phyloP scores from a whole-genome alignment of 2,888 invertebrate species.

The Microdon myrmicae region DNA sequence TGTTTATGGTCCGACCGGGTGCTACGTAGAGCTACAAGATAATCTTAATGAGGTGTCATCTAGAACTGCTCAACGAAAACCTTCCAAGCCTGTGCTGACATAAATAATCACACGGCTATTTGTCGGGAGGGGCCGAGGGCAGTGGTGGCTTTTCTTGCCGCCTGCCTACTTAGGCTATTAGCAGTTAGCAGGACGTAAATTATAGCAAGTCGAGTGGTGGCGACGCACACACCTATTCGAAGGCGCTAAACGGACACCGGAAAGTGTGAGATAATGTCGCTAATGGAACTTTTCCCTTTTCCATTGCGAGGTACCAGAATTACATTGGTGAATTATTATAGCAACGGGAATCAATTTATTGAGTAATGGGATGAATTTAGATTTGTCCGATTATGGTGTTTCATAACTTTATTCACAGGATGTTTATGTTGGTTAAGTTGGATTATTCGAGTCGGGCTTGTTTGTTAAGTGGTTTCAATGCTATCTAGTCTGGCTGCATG shows the following conservation, averaged over 20 bases:
- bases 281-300: constrained; percentile 20
- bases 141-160: constrained; percentile 23
- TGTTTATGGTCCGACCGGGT: constrained; percentile 38
- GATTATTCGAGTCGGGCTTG: too few species aligned
- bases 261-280: constrained; percentile 11
- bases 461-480: too few species aligned
- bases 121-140: constrained; percentile 38
- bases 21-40: too few species aligned
- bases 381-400: constrained; percentile 17
- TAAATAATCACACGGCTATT: constrained; percentile 49
- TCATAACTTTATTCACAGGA: constrained; percentile 16
- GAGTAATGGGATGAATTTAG: constrained; percentile 38
- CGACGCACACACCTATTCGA: constrained; percentile 12
- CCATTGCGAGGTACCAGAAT: constrained; percentile 36
- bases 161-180: constrained; percentile 46
- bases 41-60: constrained; percentile 52
- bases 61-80: constrained; percentile 45
- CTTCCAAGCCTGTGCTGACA: constrained; percentile 46
- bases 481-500: too few species aligned
- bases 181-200: constrained; percentile 45
- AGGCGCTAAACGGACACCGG: constrained; percentile 34
- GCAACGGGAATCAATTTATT: constrained; percentile 30
- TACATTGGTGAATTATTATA: constrained; percentile 10
- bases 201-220: constrained; percentile 1
- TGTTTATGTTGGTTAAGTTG: too few species aligned